phyloP scores from a whole-genome alignment of 2,113 vertebrate genomes.

The Cricetomys ansorgei region DNA sequence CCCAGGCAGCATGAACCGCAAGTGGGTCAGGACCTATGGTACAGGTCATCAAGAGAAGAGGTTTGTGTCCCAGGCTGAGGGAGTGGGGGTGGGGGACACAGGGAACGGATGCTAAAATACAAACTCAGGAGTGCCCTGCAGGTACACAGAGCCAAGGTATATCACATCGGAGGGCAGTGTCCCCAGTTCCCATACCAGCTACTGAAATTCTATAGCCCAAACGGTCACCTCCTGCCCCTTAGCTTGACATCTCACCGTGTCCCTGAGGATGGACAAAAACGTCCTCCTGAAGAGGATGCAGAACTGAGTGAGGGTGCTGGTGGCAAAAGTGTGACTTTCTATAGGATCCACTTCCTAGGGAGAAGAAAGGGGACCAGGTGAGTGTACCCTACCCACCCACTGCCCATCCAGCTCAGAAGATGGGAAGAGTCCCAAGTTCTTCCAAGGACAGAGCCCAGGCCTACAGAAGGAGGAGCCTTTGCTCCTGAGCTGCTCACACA shows the following conservation, averaged over 20 bases:
- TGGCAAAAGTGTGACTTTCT: conserved; percentile 97
- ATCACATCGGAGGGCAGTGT: background rate
- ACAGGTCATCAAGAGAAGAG: background rate
- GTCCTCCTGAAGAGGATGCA: conserved; percentile 98
- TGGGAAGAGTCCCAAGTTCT: background rate
- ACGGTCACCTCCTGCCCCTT: background rate
- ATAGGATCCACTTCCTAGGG: conserved; percentile 92
- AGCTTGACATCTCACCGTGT: conserved; percentile 89
- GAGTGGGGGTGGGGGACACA: background rate
- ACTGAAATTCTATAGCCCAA: background rate
- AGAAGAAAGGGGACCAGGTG: background rate
- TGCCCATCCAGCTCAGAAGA: background rate
- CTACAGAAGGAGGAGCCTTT: background rate
- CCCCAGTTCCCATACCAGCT: background rate
- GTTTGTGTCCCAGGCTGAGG: background rate
- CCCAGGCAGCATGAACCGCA: too few relatives aligned
- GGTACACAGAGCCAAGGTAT: background rate
- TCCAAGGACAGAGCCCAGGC: background rate
- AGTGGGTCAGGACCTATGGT: conserved; percentile 95
- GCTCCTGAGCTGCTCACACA: background rate
- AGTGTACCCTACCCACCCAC: too few relatives aligned
- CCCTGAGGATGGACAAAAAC: conserved; percentile 96
- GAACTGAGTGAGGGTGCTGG: conserved; percentile 96
- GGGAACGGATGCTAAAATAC: background rate
- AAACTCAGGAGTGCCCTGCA: background rate